Evolutionary conservation across 2,113 vertebrate genomes (phyloP).

Genomic region (Cranoglanis bouderius): DNA sequence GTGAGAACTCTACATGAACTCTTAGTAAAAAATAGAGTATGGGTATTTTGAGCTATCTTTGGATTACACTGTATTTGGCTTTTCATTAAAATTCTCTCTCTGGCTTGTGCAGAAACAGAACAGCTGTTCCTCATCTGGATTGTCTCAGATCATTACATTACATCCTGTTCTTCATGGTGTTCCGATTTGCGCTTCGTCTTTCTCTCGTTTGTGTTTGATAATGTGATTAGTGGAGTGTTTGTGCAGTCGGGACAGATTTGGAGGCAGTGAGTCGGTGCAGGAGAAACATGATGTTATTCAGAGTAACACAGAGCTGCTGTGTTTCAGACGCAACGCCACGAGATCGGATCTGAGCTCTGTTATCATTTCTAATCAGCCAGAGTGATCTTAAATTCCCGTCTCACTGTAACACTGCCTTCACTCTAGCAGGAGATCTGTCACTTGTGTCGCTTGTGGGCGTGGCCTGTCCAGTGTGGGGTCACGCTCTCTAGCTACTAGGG

Average conservation of each 20-base stretch:
- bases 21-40: background rate
- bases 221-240: background rate
- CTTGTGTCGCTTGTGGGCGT: background rate
- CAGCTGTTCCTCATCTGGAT: conserved; percentile 1
- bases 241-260: background rate
- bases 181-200: background rate
- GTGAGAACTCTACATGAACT: background rate
- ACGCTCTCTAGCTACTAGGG: too few relatives aligned
- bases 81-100: background rate
- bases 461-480: background rate
- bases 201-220: background rate
- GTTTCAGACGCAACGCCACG: background rate
- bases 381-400: too few relatives aligned
- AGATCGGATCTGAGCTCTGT: background rate
- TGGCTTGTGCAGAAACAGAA: background rate
- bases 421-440: background rate
- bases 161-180: background rate
- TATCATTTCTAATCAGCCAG: background rate
- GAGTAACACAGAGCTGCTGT: background rate
- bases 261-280: background rate
- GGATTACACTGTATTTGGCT: background rate
- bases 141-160: background rate
- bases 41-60: background rate
- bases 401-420: background rate
- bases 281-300: background rate